Base-by-base conservation (phyloP, 2,113 vertebrate species). In the Craseonycteris thonglongyai region DNA sequence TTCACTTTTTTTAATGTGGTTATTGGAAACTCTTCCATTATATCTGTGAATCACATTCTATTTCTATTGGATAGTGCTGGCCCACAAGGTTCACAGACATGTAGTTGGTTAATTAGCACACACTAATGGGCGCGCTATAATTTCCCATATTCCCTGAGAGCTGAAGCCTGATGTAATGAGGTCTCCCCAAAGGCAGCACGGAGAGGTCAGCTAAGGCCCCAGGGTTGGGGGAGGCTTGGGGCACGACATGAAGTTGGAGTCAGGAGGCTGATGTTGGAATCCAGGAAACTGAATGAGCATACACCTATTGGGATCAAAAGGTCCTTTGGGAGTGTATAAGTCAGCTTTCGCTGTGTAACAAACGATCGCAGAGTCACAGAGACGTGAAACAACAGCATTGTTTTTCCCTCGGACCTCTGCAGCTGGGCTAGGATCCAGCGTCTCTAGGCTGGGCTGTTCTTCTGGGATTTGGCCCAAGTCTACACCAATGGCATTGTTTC, bases 401-500 rank as follows among this genome's bases (percentile, higher is more conserved):
- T n/a, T 21, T 63, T 76, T 65, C 71, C 63, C 16, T 38, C 45
- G 4, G 9, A 9, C 38, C 59, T 84, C 75, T 74, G 84, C n/a
- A 38, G 49, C 12, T n/a, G 63, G 66, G 13, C 49, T 33, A 63
- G 58, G 22, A 4, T 56, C 35, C 65, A 18, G 40, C 71, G 30
- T 65, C 78, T 10, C 28, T 45, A 16, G 42, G 4, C 71, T 45
- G 65, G 26, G 22, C 26, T 88, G 90, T 22, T 80, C 49, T 47
- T 33, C 5, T 14, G 33, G 22, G 58, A 47, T 1, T 18, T 4
- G 30, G 38, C 47, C 66, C 58, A 35, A 35, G 5, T 49, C 45
- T 56, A 0, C 6, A 22, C 13, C 38, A 7, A 11, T 6, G 19
- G 4, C 3, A 22, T 61, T 75, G 5, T 0, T n/a, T 7, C n/a